These are phyloP conservation scores for Luffia ferchaultella DNA, from an alignment of 2,888 invertebrate genomes.

Conservation along the genomic window DNA sequence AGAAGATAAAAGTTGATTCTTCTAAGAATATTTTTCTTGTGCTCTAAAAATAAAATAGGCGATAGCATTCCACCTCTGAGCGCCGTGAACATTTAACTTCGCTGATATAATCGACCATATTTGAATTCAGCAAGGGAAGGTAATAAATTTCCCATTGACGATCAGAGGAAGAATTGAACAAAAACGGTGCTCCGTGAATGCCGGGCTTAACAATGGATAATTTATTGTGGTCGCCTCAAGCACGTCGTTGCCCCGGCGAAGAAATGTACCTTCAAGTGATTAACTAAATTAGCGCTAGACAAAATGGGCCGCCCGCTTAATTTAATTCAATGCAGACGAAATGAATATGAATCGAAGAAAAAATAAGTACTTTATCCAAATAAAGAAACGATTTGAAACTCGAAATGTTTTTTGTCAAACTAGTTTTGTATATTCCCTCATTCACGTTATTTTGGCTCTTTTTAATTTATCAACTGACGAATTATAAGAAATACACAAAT, in stretches of 20 bases:
- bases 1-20: background rate
- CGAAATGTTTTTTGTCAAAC: no score
- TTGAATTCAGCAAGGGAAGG: slow-evolving; percentile 50
- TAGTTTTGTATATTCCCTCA: no score
- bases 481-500: no score
- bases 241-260: background rate
- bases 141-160: slow-evolving; percentile 62
- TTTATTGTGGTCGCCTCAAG: slow-evolving; percentile 43
- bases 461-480: no score
- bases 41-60: slow-evolving; percentile 27
- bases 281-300: background rate
- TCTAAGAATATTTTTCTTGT: background rate
- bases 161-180: slow-evolving; percentile 61
- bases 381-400: no score
- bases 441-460: no score
- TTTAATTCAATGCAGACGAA: background rate
- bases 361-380: no score
- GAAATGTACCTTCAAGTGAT: background rate
- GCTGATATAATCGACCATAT: slow-evolving; percentile 54
- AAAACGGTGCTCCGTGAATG: slow-evolving; percentile 59
- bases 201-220: slow-evolving; percentile 54
- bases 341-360: background rate
- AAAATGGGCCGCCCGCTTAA: background rate
- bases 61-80: slow-evolving; percentile 40
- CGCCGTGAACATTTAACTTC: slow-evolving; percentile 42